A percentile compares a stretch with the other conserved stretches of the same genome.
Conservation (phyloP, 2,888 invertebrate species). For the Meganola albula region DNA sequence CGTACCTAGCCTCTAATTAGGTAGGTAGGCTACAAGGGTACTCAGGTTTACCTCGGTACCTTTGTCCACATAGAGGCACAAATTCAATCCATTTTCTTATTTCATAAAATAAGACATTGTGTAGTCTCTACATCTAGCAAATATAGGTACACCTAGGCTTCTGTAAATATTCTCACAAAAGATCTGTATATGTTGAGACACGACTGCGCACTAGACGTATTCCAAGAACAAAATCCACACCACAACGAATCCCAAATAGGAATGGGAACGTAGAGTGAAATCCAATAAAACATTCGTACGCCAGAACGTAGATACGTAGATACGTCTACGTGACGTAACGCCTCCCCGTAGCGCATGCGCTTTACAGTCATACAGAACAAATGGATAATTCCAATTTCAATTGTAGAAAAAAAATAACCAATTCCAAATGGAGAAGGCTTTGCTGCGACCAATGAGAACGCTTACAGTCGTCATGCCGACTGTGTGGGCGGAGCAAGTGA, state of each 20-base stretch:
- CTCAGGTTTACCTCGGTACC: no score
- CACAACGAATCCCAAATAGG: conserved; percentile 63
- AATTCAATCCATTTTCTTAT: no score
- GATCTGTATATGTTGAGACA: conserved; percentile 19
- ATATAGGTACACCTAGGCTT: no score
- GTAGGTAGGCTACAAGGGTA: no score
- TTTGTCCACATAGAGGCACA: no score
- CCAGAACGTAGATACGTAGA: conserved; percentile 52
- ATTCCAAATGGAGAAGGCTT: conserved; percentile 76
- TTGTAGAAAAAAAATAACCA: conserved; percentile 77
- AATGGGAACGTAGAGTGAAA: conserved; percentile 65
- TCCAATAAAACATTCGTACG: conserved; percentile 75
- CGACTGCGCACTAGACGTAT: conserved; percentile 59
- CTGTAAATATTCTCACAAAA: neutral
- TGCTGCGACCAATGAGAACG: conserved; percentile 71
- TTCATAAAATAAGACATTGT: no score
- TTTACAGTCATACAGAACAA: conserved; percentile 60
- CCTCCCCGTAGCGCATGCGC: conserved; percentile 67
- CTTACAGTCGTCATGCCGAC: conserved; percentile 76
- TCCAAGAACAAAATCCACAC: conserved; percentile 60
- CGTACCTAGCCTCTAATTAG: no score
- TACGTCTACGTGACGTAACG: conserved; percentile 73
- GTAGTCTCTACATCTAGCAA: no score
- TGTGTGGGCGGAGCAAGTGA: conserved; percentile 76
- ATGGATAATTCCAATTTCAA: conserved; percentile 74